Conservation (phyloP, 2,888 invertebrate genomes). For the Phengaris alcon region DNA sequence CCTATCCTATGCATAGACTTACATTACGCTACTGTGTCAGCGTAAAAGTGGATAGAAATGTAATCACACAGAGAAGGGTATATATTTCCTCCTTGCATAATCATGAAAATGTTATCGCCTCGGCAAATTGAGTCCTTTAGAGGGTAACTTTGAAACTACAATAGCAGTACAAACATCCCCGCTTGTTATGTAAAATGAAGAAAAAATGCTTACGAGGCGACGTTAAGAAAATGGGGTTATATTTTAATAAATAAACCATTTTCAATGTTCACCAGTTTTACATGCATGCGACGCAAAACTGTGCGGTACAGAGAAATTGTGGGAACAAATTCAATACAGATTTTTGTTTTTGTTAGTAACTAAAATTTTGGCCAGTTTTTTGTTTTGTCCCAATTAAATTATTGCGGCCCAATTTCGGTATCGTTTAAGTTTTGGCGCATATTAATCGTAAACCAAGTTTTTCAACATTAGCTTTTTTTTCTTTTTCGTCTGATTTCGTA, state of each 20-base stretch:
- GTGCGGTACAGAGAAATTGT: neutral
- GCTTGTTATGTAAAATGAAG: slow-evolving; percentile 33
- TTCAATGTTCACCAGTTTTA: slow-evolving; percentile 5
- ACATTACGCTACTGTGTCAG: slow-evolving; percentile 43
- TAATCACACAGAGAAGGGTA: slow-evolving; percentile 48
- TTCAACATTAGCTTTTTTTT: too few relatives aligned
- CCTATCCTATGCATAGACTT: slow-evolving; percentile 44
- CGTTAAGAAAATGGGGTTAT: slow-evolving; percentile 28
- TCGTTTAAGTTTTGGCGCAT: neutral
- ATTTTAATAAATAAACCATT: slow-evolving; percentile 28
- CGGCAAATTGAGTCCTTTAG: slow-evolving; percentile 57
- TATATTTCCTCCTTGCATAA: slow-evolving; percentile 41
- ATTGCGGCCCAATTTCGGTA: neutral
- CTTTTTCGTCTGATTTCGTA: neutral
- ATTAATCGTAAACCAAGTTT: neutral
- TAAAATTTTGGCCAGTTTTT: neutral
- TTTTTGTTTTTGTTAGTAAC: neutral
- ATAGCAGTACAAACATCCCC: slow-evolving; percentile 35
- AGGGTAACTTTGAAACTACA: slow-evolving; percentile 53
- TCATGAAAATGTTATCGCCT: slow-evolving; percentile 61
- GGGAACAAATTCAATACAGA: slow-evolving; percentile 11
- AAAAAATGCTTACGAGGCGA: slow-evolving; percentile 29
- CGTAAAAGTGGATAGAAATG: slow-evolving; percentile 44
- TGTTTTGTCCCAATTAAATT: slow-evolving; percentile 11
- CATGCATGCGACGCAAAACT: neutral